phyloP scores from a whole-genome alignment of 2,888 invertebrate species.

The Lepidocyrtinus sp. region DNA sequence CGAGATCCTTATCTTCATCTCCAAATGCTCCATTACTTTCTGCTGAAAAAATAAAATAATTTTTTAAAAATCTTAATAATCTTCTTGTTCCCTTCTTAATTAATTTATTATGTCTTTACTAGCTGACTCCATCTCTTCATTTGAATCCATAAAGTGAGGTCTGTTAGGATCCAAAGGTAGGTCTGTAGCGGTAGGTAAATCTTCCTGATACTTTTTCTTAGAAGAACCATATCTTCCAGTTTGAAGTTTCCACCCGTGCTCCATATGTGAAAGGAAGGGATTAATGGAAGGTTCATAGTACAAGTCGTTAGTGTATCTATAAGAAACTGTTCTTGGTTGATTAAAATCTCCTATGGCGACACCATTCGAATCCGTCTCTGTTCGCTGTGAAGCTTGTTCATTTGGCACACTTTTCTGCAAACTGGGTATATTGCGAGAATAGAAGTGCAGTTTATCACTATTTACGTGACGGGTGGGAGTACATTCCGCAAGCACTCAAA shows the following conservation, averaged over 20 bases:
- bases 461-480: not conserved
- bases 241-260: conserved; percentile 28
- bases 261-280: conserved; percentile 34
- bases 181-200: not conserved
- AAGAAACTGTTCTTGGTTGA: not conserved
- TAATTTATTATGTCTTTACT: conserved; percentile 1
- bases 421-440: too few species aligned
- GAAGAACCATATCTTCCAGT: conserved; percentile 10
- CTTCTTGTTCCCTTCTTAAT: not conserved
- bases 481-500: not conserved
- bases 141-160: conserved; percentile 35
- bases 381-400: too few species aligned
- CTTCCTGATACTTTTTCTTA: conserved; percentile 12
- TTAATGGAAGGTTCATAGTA: conserved; percentile 28
- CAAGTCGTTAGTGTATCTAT: not conserved
- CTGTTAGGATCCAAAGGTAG: conserved; percentile 21
- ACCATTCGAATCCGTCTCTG: not conserved
- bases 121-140: conserved; percentile 18
- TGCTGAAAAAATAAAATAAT: not conserved
- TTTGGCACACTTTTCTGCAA: not conserved
- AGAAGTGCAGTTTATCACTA: not conserved
- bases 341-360: not conserved
- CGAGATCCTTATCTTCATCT: conserved; percentile 33
- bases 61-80: not conserved
- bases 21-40: conserved; percentile 35